Base-by-base conservation (phyloP, 2,888 invertebrate genomes). In the Meiosimyza decipiens region DNA sequence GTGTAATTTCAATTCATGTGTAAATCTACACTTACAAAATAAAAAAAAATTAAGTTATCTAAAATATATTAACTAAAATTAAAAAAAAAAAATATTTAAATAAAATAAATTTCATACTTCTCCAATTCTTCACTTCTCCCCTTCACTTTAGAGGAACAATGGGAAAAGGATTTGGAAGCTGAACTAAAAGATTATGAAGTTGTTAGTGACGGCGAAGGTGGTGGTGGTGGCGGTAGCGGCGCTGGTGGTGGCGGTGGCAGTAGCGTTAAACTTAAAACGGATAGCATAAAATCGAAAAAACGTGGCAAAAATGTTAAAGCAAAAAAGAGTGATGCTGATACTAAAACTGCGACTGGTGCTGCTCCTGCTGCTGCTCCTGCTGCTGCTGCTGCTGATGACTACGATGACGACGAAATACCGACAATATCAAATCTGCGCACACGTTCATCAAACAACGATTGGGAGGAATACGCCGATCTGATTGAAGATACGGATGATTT, bases 121-220 rank as follows among this genome's bases (percentile, higher is more conserved):
- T 64, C 9, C 40, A 16, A 63, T 47, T 63, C 40, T 40, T 16
- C 40, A 47, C 15, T 16, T 49, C 40, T 63, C 18, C 22, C 40
- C n/a, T 18, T 49, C 62, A 40, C 40, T 63, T 33, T 88, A 90
- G 89, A 93, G 92, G 95, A 95, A 88, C 96, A 97, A 89, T 97
- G 97, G 96, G 98, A 98, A 89, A 95, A 94, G 86, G 97, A 98
- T 88, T 89, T 98, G 84, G 97, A 97, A 86, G 96, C 96, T 66
- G 97, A 98, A 88, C 90, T 98, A 80, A 95, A 96, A 87, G 97
- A 97, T 86, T 98, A 95, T 88, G 97, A 98, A 88, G 94, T 97
- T 80, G 95, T 97, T 59, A 89, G 89, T 74, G 90, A 90, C 78
- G 88, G 89, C 73, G 78, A 79, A 68, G 75, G 76, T 60, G 75